Base-by-base conservation (phyloP, 2,888 invertebrate species). In the Ernsta delagoae region DNA sequence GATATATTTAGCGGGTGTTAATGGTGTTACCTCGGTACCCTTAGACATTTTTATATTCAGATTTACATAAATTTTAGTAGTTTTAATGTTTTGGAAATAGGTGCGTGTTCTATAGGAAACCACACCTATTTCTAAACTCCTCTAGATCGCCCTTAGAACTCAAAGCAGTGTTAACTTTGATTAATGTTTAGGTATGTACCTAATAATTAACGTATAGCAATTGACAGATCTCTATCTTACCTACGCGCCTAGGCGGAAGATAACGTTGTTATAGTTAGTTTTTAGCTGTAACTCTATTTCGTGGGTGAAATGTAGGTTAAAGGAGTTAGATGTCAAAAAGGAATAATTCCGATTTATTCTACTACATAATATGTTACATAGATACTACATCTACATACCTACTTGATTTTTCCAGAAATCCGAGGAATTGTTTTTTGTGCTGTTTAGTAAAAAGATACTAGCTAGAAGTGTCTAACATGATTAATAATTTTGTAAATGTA, bases 1-100 rank as follows among this genome's bases (percentile, higher is more conserved):
- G 89, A 90, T 91, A 65, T 59, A 89, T 82, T 74, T 78, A 78
- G 81, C 80, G 80, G 78, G 76, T 87, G 85, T 84, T 87, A 86
- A 80, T 83, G 39, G 48, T 74, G 57, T 72, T 75, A 77, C n/a
- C n/a, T n/a, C n/a, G n/a, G n/a, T n/a, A n/a, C n/a, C n/a, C n/a
- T n/a, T n/a, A n/a, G n/a, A n/a, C n/a, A n/a, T n/a, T n/a, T n/a
- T n/a, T n/a, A n/a, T n/a, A n/a, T 53, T 65, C 67, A 69, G 53
- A 65, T 74, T 75, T 76, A 75, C 73, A 75, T 59, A 54, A 64
- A 63, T 53, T 50, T 59, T 65, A 66, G 43, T 56, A 50, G 43
- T 56, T 61, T 41, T 64, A 60, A 61, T 72, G 36, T 54, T 72
- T 71, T 63, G 34, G 34, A 54, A 67, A 62, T 67, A 48, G 11